Evolutionary conservation across 1,140 invertebrate genomes (phyloP), one percentile per base, ranked within the genome.

Genomic region (Probaryconus sp.): DNA sequence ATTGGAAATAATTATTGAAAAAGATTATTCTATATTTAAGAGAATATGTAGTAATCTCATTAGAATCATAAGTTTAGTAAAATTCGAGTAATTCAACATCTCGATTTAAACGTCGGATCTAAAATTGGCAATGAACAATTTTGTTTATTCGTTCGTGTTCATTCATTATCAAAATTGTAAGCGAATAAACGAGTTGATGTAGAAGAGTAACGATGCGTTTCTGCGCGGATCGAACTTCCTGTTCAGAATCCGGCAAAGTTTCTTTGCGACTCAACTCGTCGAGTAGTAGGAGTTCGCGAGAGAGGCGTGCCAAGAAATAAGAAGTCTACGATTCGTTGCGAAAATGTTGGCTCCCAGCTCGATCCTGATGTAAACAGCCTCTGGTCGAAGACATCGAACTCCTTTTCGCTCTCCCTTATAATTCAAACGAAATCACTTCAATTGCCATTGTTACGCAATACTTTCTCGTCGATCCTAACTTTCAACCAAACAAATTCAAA

Each of bases 311-410:
- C 78, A 82, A 84, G 82, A 83, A 84, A 81, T 80, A 82, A 79
- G 75, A 80, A 79, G 78, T 76, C 72, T 83, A 84, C 78, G 76
- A 80, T 53, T 77, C 83, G 77, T 85, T 80, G 81, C 77, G 79
- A 87, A 85, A 87, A 85, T 81, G 83, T 84, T 78, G 78, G 56
- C 78, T 80, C 74, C 72, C 68, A 68, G 48, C 61, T 75, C 73
- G 63, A 68, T 71, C 45, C 60, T 51, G 67, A 79, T 69, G 76
- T 70, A 73, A 76, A 73, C 73, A 76, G 63, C 65, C 69, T 69
- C 70, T 53, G 61, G 74, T 76, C 40, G 67, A 71, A 67, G 56
- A 69, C 65, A 65, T 55, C 61, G 61, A 58, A 37, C 51, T 38
- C 51, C 48, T 69, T 65, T 20, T 4, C 56, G 40, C 45, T 68